Evolutionary conservation across 2,113 vertebrate species (phyloP).

Genomic region (Phyllopteryx taeniolatus): DNA sequence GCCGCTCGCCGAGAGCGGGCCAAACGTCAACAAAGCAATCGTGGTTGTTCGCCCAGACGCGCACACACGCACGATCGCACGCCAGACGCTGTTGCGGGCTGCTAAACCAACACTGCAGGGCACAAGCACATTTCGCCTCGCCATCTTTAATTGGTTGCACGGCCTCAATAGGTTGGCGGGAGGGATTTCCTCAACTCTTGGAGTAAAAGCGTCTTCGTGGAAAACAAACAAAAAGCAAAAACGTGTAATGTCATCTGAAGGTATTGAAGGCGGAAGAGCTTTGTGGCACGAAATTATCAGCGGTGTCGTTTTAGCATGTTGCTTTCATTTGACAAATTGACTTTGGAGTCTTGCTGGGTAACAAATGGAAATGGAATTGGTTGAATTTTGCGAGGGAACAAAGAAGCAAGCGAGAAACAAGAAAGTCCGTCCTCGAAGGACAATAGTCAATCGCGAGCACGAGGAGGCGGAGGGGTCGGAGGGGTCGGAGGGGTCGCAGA

Average conservation of each 20-base stretch:
- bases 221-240: background rate
- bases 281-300: background rate
- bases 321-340: background rate
- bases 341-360: background rate
- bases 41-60: conserved; percentile 1
- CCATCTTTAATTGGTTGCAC: background rate
- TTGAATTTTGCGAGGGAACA: background rate
- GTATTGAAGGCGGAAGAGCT: conserved; percentile 1
- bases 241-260: background rate
- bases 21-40: conserved; percentile 28
- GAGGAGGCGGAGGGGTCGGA: background rate
- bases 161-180: background rate
- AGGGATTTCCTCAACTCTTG: background rate
- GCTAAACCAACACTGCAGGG: background rate
- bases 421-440: background rate
- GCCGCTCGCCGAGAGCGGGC: conserved; percentile 24
- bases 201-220: background rate
- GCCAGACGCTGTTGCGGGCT: conserved; percentile 8
- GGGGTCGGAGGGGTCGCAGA: background rate
- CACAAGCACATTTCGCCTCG: conserved; percentile 12
- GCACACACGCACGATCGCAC: background rate
- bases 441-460: background rate
- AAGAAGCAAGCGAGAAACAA: background rate
- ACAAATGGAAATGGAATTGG: background rate
- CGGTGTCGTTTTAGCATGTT: background rate